Evolutionary conservation across 1,140 invertebrate genomes (phyloP).

Genomic region (Microplitis mediator): DNA sequence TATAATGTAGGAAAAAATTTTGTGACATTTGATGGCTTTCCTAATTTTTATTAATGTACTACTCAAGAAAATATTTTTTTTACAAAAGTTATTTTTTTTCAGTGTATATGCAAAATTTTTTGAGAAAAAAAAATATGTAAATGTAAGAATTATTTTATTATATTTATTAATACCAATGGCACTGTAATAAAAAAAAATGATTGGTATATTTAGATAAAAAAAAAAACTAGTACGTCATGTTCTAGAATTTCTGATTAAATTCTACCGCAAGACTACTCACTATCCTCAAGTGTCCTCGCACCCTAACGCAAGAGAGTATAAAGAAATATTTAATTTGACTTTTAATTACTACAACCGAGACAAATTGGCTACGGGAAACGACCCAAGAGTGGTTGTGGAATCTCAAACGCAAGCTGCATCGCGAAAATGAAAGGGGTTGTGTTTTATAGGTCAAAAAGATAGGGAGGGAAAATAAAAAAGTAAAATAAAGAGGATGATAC

Average conservation of each 20-base stretch:
- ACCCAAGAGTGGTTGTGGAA: not conserved
- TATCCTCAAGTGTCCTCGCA: constrained; percentile 26
- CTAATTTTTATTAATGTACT: too few species aligned
- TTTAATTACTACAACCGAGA: constrained; percentile 13
- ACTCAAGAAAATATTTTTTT: too few species aligned
- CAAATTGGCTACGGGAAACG: constrained; percentile 12
- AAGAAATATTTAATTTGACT: constrained; percentile 16
- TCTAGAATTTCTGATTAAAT: constrained; percentile 11
- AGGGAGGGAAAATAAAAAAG: not conserved
- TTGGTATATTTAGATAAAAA: not conserved
- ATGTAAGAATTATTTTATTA: too few species aligned
- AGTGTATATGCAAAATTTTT: too few species aligned
- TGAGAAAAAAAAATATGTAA: too few species aligned
- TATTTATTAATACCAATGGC: too few species aligned
- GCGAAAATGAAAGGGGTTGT: constrained; percentile 20
- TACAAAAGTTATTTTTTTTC: too few species aligned
- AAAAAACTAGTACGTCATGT: not conserved
- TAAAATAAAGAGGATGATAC: not conserved
- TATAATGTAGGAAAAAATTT: too few species aligned
- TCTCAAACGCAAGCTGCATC: constrained; percentile 11
- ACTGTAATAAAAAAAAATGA: not conserved
- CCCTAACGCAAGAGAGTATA: not conserved
- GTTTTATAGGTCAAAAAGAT: constrained; percentile 19
- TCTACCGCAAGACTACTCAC: constrained; percentile 26
- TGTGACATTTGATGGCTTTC: too few species aligned